A percentile compares a stretch with the other conserved stretches of the same genome.
Evolutionary conservation across 1,140 invertebrate genomes (phyloP).

Genomic region (Caenorhabditis remanei): DNA sequence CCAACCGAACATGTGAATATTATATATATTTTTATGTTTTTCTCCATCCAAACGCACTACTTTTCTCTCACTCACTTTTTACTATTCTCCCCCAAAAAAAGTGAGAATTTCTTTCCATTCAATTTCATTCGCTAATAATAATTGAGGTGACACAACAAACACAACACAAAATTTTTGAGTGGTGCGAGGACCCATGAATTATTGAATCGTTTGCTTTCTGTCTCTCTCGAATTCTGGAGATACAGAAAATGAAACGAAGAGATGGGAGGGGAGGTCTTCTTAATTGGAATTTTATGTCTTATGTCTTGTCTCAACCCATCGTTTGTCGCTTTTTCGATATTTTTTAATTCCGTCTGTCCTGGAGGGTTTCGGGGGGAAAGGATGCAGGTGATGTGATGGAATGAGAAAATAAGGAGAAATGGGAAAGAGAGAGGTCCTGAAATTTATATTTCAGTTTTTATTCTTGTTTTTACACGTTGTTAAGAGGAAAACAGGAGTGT

Average conservation of each 20-base stretch:
- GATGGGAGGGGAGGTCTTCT: background rate
- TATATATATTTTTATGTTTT: background rate
- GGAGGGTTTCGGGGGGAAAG: too few species aligned
- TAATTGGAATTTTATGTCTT: constrained; percentile 12
- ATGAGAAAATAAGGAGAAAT: too few species aligned
- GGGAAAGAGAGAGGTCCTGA: too few species aligned
- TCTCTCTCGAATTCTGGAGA: background rate
- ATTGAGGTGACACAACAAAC: constrained; percentile 5
- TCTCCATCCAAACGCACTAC: background rate
- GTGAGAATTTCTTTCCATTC: background rate
- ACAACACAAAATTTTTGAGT: background rate
- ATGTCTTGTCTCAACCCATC: background rate
- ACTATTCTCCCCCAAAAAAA: too few species aligned
- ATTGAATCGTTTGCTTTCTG: background rate
- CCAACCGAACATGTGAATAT: constrained; percentile 13
- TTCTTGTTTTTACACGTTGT: too few species aligned
- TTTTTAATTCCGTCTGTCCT: background rate
- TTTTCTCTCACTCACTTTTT: background rate
- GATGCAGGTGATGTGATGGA: too few species aligned
- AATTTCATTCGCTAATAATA: constrained; percentile 7
- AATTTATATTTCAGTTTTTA: too few species aligned
- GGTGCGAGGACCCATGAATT: background rate
- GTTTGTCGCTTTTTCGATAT: background rate
- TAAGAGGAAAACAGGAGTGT: too few species aligned
- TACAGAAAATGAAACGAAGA: background rate